Conservation (phyloP, 2,113 vertebrate genomes). For the Pelvicachromis taeniatus region DNA sequence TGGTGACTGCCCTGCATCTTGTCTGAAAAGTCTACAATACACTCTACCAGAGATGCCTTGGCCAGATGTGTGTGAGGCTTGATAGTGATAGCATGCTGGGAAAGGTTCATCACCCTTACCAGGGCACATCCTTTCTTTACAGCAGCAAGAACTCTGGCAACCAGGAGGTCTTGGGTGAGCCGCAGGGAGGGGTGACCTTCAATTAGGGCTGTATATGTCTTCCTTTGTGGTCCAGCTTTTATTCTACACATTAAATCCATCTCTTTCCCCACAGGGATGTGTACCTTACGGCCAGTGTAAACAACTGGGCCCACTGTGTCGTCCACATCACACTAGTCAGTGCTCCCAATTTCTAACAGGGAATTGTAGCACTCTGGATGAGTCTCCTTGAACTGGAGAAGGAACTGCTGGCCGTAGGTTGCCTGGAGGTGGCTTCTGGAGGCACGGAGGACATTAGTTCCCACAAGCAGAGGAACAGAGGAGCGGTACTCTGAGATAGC, state of each 20-base stretch:
- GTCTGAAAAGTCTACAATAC: background rate
- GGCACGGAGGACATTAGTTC: constrained; percentile 2
- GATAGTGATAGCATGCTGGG: background rate
- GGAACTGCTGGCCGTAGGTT: background rate
- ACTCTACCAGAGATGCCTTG: background rate
- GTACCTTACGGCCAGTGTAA: background rate
- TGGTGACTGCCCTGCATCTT: background rate
- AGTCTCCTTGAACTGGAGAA: background rate
- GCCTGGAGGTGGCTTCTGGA: background rate
- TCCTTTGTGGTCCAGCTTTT: no score
- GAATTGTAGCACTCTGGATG: no score
- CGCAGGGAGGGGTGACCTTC: no score
- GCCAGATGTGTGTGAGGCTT: background rate
- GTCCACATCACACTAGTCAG: background rate
- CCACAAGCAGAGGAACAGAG: background rate
- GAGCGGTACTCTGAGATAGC: background rate
- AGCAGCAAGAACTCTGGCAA: background rate
- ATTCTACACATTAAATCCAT: no score
- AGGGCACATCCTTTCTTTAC: background rate
- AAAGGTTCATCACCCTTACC: background rate
- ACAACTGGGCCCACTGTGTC: background rate
- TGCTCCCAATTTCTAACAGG: no score
- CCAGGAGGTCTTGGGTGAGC: background rate
- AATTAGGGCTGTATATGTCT: no score
- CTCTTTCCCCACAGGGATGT: no score